These are phyloP conservation scores for Archivesica marissinica DNA, from an alignment of 1,140 invertebrate species.

Conservation along the genomic window DNA sequence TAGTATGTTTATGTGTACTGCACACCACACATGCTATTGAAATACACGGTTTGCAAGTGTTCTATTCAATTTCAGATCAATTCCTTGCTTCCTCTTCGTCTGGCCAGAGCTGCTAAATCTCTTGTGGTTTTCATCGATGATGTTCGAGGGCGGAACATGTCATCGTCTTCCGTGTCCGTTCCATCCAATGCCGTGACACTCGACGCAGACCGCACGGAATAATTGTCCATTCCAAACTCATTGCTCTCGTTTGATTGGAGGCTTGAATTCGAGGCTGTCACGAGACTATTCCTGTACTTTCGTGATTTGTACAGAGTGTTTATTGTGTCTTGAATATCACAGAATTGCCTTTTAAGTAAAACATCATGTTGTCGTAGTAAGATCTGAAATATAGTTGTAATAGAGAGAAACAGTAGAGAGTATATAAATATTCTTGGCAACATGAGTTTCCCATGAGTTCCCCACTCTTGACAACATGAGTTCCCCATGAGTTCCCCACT, in stretches of 20 bases:
- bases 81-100: slow-evolving; percentile 78
- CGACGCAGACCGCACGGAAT: slow-evolving; percentile 68
- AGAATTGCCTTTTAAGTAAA: slow-evolving; percentile 76
- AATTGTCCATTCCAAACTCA: slow-evolving; percentile 67
- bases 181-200: slow-evolving; percentile 71
- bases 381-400: slow-evolving; percentile 72
- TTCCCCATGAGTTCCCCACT: too few relatives aligned
- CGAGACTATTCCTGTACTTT: slow-evolving; percentile 26
- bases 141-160: slow-evolving; percentile 71
- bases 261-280: slow-evolving; percentile 55
- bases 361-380: slow-evolving; percentile 78
- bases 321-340: slow-evolving; percentile 79
- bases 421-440: too few relatives aligned
- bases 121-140: slow-evolving; percentile 78
- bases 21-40: too few relatives aligned
- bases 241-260: slow-evolving; percentile 26
- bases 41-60: too few relatives aligned
- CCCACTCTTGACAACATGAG: too few relatives aligned
- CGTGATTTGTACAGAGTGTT: slow-evolving; percentile 62
- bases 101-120: slow-evolving; percentile 78
- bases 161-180: slow-evolving; percentile 62
- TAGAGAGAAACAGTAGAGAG: too few relatives aligned
- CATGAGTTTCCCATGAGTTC: too few relatives aligned
- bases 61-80: slow-evolving; percentile 75
- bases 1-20: too few relatives aligned